Percentiles rank a stretch among this genome's conserved stretches.
Evolutionary conservation across 2,888 invertebrate species (phyloP).

Genomic region (Julus scandinavius): DNA sequence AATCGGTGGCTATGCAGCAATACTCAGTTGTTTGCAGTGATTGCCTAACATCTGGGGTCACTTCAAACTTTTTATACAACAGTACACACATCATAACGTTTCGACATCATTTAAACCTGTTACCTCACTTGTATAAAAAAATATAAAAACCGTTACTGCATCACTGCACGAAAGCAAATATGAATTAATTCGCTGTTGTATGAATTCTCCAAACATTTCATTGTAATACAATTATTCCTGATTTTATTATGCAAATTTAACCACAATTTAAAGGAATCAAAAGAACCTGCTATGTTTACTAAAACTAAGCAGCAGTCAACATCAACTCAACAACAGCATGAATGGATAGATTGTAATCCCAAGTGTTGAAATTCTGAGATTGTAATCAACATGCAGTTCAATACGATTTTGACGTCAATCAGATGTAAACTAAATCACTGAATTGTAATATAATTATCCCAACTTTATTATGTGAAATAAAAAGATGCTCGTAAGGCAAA

Average conservation of each 20-base stretch:
- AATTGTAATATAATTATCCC: background rate
- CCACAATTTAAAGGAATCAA: background rate
- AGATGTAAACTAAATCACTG: background rate
- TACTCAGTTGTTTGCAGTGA: background rate
- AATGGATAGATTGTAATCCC: background rate
- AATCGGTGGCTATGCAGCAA: background rate
- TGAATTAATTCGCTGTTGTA: background rate
- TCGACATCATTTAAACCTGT: too few relatives aligned
- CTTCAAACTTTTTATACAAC: background rate
- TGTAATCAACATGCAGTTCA: too few relatives aligned
- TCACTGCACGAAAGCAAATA: background rate
- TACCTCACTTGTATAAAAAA: too few relatives aligned
- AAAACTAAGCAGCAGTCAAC: background rate
- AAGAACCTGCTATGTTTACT: background rate
- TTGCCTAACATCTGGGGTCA: background rate
- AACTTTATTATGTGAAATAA: background rate
- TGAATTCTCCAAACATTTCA: background rate
- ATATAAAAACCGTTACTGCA: background rate
- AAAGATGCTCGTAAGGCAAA: background rate
- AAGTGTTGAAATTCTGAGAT: too few relatives aligned
- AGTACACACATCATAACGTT: too few relatives aligned
- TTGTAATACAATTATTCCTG: too few relatives aligned
- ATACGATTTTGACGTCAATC: background rate
- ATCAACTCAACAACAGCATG: background rate
- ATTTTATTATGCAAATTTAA: background rate